Evolutionary conservation across 2,113 vertebrate species (phyloP), one percentile per base, ranked within the genome.

Genomic region (Uropsilus gracilis): DNA sequence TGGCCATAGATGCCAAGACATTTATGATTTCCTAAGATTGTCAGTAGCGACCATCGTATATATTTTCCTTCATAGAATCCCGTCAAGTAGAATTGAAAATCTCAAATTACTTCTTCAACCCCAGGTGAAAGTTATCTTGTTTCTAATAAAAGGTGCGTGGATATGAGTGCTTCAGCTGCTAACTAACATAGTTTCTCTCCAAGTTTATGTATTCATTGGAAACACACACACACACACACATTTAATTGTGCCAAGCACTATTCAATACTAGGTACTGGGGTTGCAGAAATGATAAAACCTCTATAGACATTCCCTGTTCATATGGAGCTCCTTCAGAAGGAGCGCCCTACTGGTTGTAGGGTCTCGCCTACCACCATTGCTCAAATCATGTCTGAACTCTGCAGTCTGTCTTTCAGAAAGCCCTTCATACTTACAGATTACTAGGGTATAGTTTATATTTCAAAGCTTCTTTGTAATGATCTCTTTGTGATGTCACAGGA

Each of bases 201-300:
- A 84, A n/a, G 53, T 57, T 71, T 77, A 68, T 86, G 86, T 48
- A 89, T 57, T 96, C 28, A 63, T 26, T 55, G n/a, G 61, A 61
- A 84, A 46, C 72, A 11, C 30, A 44, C n/a, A 77, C 78, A 34
- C n/a, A n/a, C n/a, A n/a, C n/a, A n/a, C n/a, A n/a, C n/a, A 50
- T 10, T 77, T 69, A 78, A 75, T 59, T 86, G 34, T 55, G 20
- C 59, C 61, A 48, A 46, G 9, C 10, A n/a, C 39, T 46, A 14
- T 37, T 68, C 20, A n/a, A n/a, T n/a, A n/a, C n/a, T 75, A 63
- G 28, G 50, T 61, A 32, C 50, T 71, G 18, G 81, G 32, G 7
- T 63, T 73, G 69, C 5, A 83, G 59, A 93, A 64, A 72, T n/a
- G 0, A 73, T 63, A 87, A 90, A 66, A 75, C 30, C n/a, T n/a